Conservation (phyloP, 1,140 invertebrate species). For the Cyclargus thomasi region DNA sequence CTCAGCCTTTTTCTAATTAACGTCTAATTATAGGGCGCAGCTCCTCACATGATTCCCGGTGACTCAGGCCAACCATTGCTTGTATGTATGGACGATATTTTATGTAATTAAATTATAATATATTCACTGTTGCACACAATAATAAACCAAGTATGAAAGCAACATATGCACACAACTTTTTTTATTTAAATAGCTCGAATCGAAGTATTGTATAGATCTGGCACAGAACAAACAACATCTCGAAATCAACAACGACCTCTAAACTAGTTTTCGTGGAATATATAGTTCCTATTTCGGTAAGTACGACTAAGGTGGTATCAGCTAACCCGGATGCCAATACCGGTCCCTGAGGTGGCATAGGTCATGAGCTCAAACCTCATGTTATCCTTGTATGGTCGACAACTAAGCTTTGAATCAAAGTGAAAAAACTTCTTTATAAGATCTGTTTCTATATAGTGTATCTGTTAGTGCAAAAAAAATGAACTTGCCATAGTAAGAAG, state of each 20-base stretch:
- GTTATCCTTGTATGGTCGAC: constrained; percentile 36
- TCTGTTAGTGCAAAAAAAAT: not conserved
- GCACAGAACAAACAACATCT: not conserved
- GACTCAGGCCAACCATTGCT: constrained; percentile 45
- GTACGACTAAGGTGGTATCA: not conserved
- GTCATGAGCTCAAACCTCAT: constrained; percentile 34
- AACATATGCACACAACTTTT: not conserved
- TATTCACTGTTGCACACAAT: not conserved
- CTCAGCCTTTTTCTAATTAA: constrained; percentile 71
- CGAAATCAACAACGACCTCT: not conserved
- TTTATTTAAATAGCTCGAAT: not conserved
- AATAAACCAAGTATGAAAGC: not conserved
- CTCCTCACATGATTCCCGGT: constrained; percentile 58
- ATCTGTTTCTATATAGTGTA: no score
- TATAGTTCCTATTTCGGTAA: not conserved
- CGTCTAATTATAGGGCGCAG: constrained; percentile 70
- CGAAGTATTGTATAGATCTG: not conserved
- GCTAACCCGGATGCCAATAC: constrained; percentile 54
- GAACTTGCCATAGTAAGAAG: no score
- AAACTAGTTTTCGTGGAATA: constrained; percentile 4
- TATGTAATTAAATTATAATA: not conserved
- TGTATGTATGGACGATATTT: not conserved
- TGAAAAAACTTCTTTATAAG: no score
- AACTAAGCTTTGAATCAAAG: constrained; percentile 7
- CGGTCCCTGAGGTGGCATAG: constrained; percentile 32